Conservation (phyloP, 2,888 invertebrate species). For the Calameuta pallipes region DNA sequence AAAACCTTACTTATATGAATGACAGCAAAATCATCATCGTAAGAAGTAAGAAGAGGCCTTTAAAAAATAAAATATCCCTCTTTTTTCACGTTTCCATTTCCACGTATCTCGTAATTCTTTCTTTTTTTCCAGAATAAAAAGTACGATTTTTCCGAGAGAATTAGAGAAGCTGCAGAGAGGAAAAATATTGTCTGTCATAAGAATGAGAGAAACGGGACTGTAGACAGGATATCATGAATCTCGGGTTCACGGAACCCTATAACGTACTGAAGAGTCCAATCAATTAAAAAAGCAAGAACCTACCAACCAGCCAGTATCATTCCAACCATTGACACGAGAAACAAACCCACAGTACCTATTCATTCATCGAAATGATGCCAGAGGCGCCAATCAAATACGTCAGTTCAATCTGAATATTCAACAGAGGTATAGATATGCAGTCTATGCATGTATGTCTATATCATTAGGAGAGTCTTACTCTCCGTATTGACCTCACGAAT, state of each 20-base stretch:
- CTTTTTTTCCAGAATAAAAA: background rate
- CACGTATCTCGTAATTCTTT: background rate
- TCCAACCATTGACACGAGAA: slow-evolving; percentile 31
- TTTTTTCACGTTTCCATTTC: no score
- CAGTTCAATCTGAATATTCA: slow-evolving; percentile 46
- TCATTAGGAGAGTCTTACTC: slow-evolving; percentile 31
- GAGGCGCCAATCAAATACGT: slow-evolving; percentile 49
- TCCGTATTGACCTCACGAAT: slow-evolving; percentile 22
- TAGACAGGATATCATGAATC: background rate
- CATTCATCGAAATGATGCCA: slow-evolving; percentile 49
- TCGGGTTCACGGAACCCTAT: slow-evolving; percentile 10
- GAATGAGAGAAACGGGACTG: background rate
- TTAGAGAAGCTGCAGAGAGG: background rate
- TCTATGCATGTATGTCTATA: slow-evolving; percentile 29
- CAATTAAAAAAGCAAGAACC: slow-evolving; percentile 36
- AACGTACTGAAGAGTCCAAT: slow-evolving; percentile 49
- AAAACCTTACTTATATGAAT: background rate
- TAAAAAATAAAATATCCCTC: background rate
- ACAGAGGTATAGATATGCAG: slow-evolving; percentile 39
- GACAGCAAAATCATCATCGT: background rate
- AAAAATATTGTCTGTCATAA: background rate
- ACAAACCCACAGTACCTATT: slow-evolving; percentile 43
- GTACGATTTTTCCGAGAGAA: background rate
- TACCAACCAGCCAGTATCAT: slow-evolving; percentile 11
- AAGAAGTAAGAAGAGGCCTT: background rate